A percentile compares a stretch with the other conserved stretches of the same genome.
phyloP scores from a whole-genome alignment of 2,797 vertebrate species.

The Phyllotis vaccarum region DNA sequence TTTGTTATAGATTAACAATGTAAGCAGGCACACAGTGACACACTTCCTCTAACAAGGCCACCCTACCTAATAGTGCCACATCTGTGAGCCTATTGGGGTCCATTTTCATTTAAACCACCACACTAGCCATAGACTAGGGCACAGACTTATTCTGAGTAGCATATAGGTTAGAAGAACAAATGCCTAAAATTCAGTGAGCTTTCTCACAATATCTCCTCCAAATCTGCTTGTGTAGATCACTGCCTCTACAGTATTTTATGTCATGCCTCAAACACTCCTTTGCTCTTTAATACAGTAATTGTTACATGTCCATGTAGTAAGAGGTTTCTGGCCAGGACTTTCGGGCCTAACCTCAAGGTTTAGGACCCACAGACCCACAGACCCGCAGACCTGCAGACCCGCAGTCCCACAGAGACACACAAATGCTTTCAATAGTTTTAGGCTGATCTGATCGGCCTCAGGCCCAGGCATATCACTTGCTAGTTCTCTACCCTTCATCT shows the following conservation, averaged over 20 bases:
- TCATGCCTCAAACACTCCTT: background rate
- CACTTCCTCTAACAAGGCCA: background rate
- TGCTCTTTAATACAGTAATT: slow-evolving; percentile 4
- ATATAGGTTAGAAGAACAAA: background rate
- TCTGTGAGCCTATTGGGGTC: background rate
- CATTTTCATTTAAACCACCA: background rate
- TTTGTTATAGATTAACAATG: background rate
- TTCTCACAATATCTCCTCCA: background rate
- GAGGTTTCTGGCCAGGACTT: too few species aligned
- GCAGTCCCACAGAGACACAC: too few species aligned
- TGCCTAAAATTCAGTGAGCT: background rate
- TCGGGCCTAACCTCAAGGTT: too few species aligned
- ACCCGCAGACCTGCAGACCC: too few species aligned
- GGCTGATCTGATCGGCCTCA: too few species aligned
- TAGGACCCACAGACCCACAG: too few species aligned
- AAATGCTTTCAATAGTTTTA: too few species aligned
- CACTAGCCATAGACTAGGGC: background rate
- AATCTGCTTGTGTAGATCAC: background rate
- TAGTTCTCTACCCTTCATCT: too few species aligned
- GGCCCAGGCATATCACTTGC: too few species aligned
- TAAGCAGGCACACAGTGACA: background rate
- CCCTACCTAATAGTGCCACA: background rate
- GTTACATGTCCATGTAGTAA: background rate
- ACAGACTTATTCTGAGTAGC: background rate
- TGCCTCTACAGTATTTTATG: background rate